Percentiles rank a stretch among this genome's conserved stretches.
Evolutionary conservation across 2,113 vertebrate species (phyloP).

Genomic region (Felis catus): F.catus_Fca126_mat1.0 CM031415.1:173157501-173158000

Average conservation of each 20-base stretch:
- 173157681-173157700: background rate
- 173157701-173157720: background rate
- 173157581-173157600: conserved; percentile 54
- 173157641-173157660: background rate
- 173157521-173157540: background rate
- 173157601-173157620: background rate
- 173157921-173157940: background rate
- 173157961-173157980: background rate
- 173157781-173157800: background rate
- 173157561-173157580: conserved; percentile 34
- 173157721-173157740: background rate
- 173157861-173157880: background rate
- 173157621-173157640: conserved; percentile 27
- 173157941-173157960: background rate
- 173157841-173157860: background rate
- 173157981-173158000: background rate
- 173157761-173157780: background rate
- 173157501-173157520: conserved; percentile 29
- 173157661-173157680: background rate
- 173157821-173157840: background rate
- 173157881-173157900: background rate
- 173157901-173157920: too few species aligned
- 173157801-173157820: background rate
- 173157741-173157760: background rate
- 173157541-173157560: background rate